Conservation (phyloP, 53 echinoderm and acorn worm species). For the Apostichopus leukothele region DNA sequence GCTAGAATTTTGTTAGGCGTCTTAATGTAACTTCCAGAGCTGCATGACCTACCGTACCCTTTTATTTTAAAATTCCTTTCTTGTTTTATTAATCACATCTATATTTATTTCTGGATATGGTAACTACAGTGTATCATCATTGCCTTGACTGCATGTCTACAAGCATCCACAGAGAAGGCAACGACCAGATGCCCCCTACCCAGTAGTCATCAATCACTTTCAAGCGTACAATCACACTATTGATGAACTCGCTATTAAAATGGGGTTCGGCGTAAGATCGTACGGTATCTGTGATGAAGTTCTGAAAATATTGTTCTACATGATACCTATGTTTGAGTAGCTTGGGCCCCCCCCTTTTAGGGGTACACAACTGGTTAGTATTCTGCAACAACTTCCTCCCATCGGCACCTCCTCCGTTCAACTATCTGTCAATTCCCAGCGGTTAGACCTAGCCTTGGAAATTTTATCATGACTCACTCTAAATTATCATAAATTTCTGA, state of each 20-base stretch:
- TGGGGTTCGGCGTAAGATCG: not conserved
- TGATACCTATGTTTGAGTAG: not conserved
- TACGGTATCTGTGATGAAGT: not conserved
- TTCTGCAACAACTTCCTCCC: not conserved
- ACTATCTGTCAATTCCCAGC: slow-evolving; percentile 11
- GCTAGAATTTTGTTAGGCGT: not conserved
- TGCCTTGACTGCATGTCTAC: not conserved
- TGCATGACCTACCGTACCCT: not conserved
- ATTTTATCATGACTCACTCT: not conserved
- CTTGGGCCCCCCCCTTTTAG: not conserved
- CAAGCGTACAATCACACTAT: not conserved
- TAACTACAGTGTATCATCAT: not conserved
- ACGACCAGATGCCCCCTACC: not conserved
- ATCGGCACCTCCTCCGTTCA: not conserved
- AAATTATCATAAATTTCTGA: slow-evolving; percentile 10
- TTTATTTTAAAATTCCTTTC: not conserved
- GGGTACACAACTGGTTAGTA: not conserved
- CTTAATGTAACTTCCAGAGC: not conserved
- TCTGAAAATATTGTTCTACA: not conserved
- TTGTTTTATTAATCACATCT: not conserved
- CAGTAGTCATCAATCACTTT: slow-evolving; percentile 2
- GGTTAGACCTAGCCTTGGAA: not conserved
- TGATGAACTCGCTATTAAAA: not conserved
- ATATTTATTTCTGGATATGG: not conserved
- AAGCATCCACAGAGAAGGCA: not conserved